Conservation (phyloP, 2,888 invertebrate genomes). For the Drosophila flavopinicola region DNA sequence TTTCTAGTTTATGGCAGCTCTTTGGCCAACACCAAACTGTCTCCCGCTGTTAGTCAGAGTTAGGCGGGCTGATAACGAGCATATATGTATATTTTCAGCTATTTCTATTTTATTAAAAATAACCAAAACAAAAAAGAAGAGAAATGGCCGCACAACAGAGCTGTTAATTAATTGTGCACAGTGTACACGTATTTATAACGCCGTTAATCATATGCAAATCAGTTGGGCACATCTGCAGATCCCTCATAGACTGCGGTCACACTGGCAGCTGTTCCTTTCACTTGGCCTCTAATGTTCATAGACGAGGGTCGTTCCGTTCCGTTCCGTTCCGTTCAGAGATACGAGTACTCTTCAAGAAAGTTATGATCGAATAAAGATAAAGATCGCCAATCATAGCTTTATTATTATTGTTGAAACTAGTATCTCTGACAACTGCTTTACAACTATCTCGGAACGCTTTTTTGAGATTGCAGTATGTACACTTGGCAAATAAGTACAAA, state of each 20-base stretch:
- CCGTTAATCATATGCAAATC: conserved; percentile 53
- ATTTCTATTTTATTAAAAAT: conserved; percentile 3
- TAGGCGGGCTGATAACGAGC: conserved; percentile 27
- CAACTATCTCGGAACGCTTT: too few relatives aligned
- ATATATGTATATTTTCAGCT: conserved; percentile 22
- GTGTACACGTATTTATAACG: conserved; percentile 32
- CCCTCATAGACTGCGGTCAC: conserved; percentile 8
- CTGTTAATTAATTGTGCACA: conserved; percentile 52
- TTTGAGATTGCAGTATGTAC: too few relatives aligned
- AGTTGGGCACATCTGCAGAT: conserved; percentile 10
- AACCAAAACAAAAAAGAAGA: neutral
- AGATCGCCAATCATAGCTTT: too few relatives aligned
- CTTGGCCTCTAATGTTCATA: conserved; percentile 25
- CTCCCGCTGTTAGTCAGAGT: conserved; percentile 20
- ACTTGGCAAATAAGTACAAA: too few relatives aligned
- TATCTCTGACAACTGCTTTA: too few relatives aligned
- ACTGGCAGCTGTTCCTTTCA: conserved; percentile 42
- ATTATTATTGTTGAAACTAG: too few relatives aligned
- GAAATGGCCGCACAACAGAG: neutral
- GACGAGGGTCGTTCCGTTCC: conserved; percentile 21
- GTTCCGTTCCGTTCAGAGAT: too few relatives aligned
- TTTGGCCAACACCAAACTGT: conserved; percentile 5
- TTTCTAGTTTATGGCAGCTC: neutral
- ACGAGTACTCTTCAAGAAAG: neutral
- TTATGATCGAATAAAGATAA: too few relatives aligned